Percentiles rank a stretch among this genome's conserved stretches.
Evolutionary conservation across 2,888 invertebrate species (phyloP).

Genomic region (Hypsopygia costalis): DNA sequence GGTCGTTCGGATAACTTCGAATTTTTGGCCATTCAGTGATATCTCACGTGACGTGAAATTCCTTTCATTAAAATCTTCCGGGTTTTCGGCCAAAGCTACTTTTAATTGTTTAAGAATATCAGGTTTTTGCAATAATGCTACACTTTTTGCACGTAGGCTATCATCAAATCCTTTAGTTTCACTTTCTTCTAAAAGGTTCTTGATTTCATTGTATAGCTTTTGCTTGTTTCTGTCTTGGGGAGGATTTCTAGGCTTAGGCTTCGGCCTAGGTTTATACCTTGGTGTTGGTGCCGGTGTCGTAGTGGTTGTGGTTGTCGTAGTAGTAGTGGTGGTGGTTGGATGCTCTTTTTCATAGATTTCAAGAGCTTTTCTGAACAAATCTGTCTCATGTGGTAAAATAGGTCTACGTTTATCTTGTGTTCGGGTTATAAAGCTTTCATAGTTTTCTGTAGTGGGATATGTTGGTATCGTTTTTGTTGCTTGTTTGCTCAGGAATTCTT

Average conservation of each 20-base stretch:
- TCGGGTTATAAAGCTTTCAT: constrained; percentile 58
- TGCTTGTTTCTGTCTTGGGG: constrained; percentile 78
- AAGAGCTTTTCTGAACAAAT: constrained; percentile 83
- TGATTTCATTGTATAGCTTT: constrained; percentile 80
- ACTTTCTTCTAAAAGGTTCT: constrained; percentile 75
- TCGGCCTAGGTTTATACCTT: constrained; percentile 52
- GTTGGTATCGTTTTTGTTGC: constrained; percentile 81
- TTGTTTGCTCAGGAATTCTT: constrained; percentile 85
- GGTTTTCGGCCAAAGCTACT: constrained; percentile 85
- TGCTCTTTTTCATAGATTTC: constrained; percentile 84
- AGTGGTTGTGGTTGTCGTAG: constrained; percentile 83
- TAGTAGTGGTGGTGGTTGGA: constrained; percentile 85
- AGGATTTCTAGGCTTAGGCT: constrained; percentile 57
- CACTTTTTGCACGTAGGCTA: constrained; percentile 69
- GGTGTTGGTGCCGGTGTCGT: constrained; percentile 59
- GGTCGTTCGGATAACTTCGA: constrained; percentile 85
- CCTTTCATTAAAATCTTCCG: constrained; percentile 82
- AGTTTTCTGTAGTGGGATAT: constrained; percentile 71
- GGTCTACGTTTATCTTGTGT: constrained; percentile 64
- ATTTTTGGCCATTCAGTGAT: constrained; percentile 87
- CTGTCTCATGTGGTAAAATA: constrained; percentile 82
- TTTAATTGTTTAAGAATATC: constrained; percentile 87
- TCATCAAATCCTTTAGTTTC: constrained; percentile 80
- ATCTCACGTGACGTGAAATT: constrained; percentile 88
- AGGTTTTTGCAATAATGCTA: constrained; percentile 83